Base-by-base conservation (phyloP, 2,797 vertebrate species). In the Triplophysa bombifrons region DNA sequence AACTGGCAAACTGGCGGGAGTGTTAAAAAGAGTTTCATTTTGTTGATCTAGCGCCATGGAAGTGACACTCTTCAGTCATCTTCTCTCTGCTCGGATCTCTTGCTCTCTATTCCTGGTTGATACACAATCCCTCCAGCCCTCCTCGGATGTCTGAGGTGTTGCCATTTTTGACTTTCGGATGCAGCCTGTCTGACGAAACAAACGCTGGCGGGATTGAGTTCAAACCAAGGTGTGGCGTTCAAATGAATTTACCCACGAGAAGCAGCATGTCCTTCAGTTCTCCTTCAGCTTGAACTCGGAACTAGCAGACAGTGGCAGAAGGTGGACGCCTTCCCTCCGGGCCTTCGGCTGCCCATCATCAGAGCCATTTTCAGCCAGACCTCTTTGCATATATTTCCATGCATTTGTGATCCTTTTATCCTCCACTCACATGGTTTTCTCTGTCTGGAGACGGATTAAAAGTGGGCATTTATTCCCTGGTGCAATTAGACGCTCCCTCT, bases 361-460 rank as follows among this genome's bases (percentile, higher is more conserved):
- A 72, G 74, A 84, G 79, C 80, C 82, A 81, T 77, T 86, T 78
- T 86, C 87, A 89, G 84, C 87, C 80, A 92, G 89, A 90, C 90
- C 91, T 87, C 86, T 65, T 91, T 93, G 87, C 91, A 93, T 92
- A 92, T 89, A 90, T 92, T 92, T 91, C 90, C 91, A 93, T 93
- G 87, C 16, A 85, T 87, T 92, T 89, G 85, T 86, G 75, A 84
- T 85, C 82, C 85, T 88, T 89, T 90, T 83, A 88, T 89, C 85
- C 72, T 41, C 64, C 76, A 81, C 70, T 72, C 68, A 80, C 81
- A 87, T 76, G 84, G 80, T 72, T 71, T 82, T 4, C 19, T 12
- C 9, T 50, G 22, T 38, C 72, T 34, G 51, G 13, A 65, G 34
- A 80, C 30, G 56, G 63, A 70, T 76, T 84, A 72, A 78, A 86